Evolutionary conservation across 2,113 vertebrate species (phyloP).

Genomic region (Halichoeres trimaculatus): DNA sequence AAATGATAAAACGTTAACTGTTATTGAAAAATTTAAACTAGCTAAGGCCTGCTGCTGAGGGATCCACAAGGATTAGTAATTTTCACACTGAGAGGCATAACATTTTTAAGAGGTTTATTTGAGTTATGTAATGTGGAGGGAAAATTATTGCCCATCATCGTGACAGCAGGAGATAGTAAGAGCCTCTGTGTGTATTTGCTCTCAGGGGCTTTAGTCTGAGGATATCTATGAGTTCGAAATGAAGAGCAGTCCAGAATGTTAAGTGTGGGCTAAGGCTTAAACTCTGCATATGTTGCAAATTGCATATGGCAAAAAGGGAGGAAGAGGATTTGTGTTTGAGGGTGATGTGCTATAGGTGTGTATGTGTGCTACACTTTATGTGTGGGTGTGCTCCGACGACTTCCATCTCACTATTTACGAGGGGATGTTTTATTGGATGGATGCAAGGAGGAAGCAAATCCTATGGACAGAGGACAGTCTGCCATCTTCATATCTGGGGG

Average conservation of each 20-base stretch:
- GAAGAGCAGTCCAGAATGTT: constrained; percentile 29
- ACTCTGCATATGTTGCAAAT: constrained; percentile 17
- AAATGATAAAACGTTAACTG: constrained; percentile 29
- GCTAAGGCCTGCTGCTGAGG: constrained; percentile 15
- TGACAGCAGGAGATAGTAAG: constrained; percentile 32
- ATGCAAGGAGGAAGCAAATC: neutral
- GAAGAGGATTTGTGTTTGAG: neutral
- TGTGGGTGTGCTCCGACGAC: constrained; percentile 4
- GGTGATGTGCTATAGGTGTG: neutral
- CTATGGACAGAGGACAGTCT: neutral
- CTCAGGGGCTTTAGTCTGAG: constrained; percentile 1
- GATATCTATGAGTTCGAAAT: constrained; percentile 11
- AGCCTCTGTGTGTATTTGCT: constrained; percentile 25
- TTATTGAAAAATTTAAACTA: constrained; percentile 57
- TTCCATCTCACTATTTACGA: neutral
- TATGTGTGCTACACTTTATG: neutral
- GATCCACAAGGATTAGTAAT: constrained; percentile 40
- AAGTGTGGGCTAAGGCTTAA: constrained; percentile 44
- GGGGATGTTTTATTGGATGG: neutral
- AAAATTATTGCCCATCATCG: constrained; percentile 48
- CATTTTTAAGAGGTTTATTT: constrained; percentile 63
- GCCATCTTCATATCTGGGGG: neutral
- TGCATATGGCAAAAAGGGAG: constrained; percentile 17
- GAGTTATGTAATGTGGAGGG: constrained; percentile 54
- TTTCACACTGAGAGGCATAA: constrained; percentile 45